Percentiles rank a stretch among this genome's conserved stretches.
phyloP scores from a whole-genome alignment of 2,888 invertebrate species.

The Hipparchia sbordonii region DNA sequence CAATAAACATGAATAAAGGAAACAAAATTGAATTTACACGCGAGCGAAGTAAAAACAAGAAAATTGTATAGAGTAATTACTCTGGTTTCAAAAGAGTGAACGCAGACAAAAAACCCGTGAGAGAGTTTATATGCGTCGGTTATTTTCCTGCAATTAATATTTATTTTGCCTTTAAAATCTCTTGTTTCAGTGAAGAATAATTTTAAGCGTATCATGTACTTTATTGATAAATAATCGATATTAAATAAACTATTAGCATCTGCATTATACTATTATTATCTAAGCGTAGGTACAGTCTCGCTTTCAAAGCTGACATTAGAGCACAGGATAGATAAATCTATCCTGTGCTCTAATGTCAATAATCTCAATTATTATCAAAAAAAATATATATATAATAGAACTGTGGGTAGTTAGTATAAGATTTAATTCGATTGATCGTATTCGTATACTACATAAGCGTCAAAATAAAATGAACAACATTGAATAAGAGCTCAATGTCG shows the following conservation, averaged over 20 bases:
- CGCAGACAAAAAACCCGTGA: constrained; percentile 10
- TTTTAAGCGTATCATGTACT: not conserved
- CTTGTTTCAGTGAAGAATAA: not conserved
- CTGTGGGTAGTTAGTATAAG: too few relatives aligned
- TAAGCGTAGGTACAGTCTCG: not conserved
- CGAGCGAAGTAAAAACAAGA: constrained; percentile 23
- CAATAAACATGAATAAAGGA: constrained; percentile 11
- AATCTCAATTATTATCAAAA: too few relatives aligned
- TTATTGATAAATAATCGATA: not conserved
- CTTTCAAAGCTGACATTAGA: not conserved
- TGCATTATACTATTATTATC: not conserved
- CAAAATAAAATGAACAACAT: too few relatives aligned
- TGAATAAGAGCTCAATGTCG: too few relatives aligned
- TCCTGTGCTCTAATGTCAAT: too few relatives aligned
- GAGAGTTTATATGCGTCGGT: constrained; percentile 9
- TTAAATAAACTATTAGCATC: not conserved
- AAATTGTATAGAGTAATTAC: constrained; percentile 25
- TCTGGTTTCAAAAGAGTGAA: constrained; percentile 25
- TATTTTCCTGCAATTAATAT: constrained; percentile 3
- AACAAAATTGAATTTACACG: constrained; percentile 25
- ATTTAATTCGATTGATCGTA: too few relatives aligned
- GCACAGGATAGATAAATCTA: too few relatives aligned
- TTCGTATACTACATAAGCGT: too few relatives aligned
- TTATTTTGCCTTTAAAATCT: constrained; percentile 5
- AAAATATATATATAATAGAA: too few relatives aligned